Base-by-base conservation (phyloP, 92 coral and sea anemone species). In the Zoanthus sansibaricus region DNA sequence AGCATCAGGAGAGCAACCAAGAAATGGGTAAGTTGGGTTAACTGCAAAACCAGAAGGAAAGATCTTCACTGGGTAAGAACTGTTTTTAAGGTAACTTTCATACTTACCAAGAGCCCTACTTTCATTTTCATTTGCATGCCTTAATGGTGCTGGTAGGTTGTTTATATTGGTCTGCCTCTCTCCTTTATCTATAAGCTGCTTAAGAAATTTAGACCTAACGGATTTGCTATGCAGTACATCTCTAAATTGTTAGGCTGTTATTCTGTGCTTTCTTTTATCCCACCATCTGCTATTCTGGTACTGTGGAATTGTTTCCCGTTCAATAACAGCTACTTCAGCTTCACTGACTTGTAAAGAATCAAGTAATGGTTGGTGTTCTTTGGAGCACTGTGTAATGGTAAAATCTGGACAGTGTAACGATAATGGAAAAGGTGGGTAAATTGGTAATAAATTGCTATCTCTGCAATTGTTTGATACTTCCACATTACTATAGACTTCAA, bases 1-100 rank as follows among this genome's bases (percentile, higher is more conserved):
- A 9, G 72, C 76, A 74, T 88, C 91, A n/a, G 91, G 91, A 8
- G 83, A 88, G 66, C 88, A 88, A 15, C 88, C 91, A 20, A 82
- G 88, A 72, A 88, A 88, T 75, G 91, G 88, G 80, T 17, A 73
- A 9, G 79, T 51, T 71, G 79, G 91, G 83, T 83, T 88, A n/a
- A 88, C 83, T 42, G 66, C 84, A 75, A 88, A 88, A 6, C 91
- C 91, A 6, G 88, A 82, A 6, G 88, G 58, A 76, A 88, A 88
- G 25, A 68, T 48, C 46, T 88, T 82, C 17, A 88, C 88, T 58
- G 91, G 91, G 56, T 88, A 72, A 7, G 82, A 87, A 88, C 87
- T 71, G 74, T 88, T 25, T 52, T 56, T 73, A 1, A 88, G 37
- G 76, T 75, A 89, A 30, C 59, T 89, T 1, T 14, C 17, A 48